Conservation (phyloP, 2,797 vertebrate genomes). For the Pyrocephalus nanus region DNA sequence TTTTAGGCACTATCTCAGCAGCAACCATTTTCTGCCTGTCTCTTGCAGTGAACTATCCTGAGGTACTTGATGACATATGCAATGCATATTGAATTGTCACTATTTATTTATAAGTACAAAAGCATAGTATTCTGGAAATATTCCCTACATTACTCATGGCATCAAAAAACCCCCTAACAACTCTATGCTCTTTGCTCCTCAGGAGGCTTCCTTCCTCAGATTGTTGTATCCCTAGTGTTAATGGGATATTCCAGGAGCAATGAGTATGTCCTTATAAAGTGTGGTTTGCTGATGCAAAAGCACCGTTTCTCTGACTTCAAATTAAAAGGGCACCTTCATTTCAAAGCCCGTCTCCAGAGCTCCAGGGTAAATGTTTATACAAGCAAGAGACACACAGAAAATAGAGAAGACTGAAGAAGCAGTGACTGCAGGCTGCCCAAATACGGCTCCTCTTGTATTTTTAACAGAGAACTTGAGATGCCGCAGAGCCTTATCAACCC, state of each 20-base stretch:
- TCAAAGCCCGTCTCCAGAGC: conserved; percentile 16
- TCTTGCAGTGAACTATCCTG: neutral
- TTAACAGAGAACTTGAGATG: conserved; percentile 1
- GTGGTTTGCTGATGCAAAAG: neutral
- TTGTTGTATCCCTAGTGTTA: neutral
- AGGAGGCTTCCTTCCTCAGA: neutral
- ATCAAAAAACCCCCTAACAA: neutral
- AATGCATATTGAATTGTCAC: neutral
- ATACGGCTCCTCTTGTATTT: conserved; percentile 8
- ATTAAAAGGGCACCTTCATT: conserved; percentile 44
- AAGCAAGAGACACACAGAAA: conserved; percentile 11
- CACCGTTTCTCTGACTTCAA: conserved; percentile 15
- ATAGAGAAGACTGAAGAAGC: neutral
- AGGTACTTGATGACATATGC: neutral
- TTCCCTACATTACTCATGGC: neutral
- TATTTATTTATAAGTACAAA: neutral
- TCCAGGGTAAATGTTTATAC: conserved; percentile 56
- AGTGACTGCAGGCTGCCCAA: conserved; percentile 9
- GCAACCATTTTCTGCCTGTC: neutral
- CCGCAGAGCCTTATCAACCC: neutral
- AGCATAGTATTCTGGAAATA: neutral
- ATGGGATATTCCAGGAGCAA: neutral
- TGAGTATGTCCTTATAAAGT: neutral
- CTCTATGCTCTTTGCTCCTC: neutral
- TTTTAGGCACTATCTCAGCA: neutral